phyloP scores from a whole-genome alignment of 2,888 invertebrate genomes.

The Boloria selene region DNA sequence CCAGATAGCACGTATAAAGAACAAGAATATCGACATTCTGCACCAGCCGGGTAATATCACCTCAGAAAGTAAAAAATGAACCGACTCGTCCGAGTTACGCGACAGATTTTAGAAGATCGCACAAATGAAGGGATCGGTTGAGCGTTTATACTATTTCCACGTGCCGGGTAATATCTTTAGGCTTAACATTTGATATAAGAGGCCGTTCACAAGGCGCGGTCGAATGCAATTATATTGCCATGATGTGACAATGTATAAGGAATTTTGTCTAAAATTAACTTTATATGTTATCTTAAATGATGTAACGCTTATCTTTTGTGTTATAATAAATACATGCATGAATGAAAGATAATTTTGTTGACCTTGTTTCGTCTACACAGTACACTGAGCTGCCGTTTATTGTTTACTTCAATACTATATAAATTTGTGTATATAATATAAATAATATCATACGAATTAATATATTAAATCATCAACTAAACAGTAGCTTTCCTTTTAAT shows the following conservation, averaged over 20 bases:
- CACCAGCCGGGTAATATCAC: conserved; percentile 59
- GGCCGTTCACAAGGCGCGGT: conserved; percentile 70
- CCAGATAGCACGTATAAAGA: conserved; percentile 50
- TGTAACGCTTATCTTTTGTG: conserved; percentile 45
- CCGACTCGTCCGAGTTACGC: conserved; percentile 66
- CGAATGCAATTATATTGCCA: conserved; percentile 74
- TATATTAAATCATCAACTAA: not conserved
- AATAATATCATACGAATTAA: not conserved
- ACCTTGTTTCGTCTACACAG: conserved; percentile 45
- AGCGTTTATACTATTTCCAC: conserved; percentile 55
- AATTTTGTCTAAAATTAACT: conserved; percentile 27
- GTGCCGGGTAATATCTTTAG: conserved; percentile 65
- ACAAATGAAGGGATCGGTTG: conserved; percentile 47
- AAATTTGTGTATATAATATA: conserved; percentile 1
- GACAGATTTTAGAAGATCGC: conserved; percentile 69
- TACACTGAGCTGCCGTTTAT: conserved; percentile 18
- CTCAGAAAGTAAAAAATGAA: conserved; percentile 58
- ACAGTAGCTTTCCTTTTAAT: not conserved
- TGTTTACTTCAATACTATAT: conserved; percentile 27
- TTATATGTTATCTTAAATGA: conserved; percentile 44
- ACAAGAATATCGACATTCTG: conserved; percentile 55
- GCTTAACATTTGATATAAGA: conserved; percentile 52
- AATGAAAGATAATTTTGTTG: conserved; percentile 58
- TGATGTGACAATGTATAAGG: conserved; percentile 43
- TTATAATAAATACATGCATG: conserved; percentile 49